phyloP scores from a whole-genome alignment of 2,888 invertebrate genomes.

The Monochamus alternatus region DNA sequence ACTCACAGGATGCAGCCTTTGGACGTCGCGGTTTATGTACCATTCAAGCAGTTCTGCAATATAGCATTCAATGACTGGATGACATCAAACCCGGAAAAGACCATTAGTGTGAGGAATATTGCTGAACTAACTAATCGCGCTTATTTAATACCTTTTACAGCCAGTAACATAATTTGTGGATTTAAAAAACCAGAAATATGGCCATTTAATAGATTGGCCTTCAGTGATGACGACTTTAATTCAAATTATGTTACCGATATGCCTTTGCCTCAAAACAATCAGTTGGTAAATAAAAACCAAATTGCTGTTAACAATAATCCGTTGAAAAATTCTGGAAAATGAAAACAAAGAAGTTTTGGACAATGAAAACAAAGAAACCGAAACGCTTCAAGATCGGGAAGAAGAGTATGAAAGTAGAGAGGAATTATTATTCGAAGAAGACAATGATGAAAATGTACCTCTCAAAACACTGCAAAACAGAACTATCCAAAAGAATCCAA shows the following conservation, averaged over 20 bases:
- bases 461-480: background rate
- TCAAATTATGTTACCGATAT: background rate
- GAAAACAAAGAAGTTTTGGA: too few species aligned
- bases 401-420: background rate
- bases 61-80: background rate
- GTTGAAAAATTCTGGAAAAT: background rate
- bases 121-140: conserved; percentile 1
- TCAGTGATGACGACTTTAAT: background rate
- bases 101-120: background rate
- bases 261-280: background rate
- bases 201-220: background rate
- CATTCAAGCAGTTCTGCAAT: background rate
- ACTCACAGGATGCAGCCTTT: too few species aligned
- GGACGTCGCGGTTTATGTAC: background rate
- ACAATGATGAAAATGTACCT: background rate
- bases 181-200: background rate
- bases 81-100: background rate
- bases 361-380: background rate
- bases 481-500: background rate
- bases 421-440: background rate
- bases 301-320: background rate
- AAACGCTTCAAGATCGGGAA: too few species aligned
- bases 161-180: background rate
- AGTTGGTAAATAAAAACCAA: background rate
- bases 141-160: background rate